A percentile compares a stretch with the other conserved stretches of the same genome.
phyloP scores from a whole-genome alignment of 2,888 invertebrate species.

The Tineola bisselliella region DNA sequence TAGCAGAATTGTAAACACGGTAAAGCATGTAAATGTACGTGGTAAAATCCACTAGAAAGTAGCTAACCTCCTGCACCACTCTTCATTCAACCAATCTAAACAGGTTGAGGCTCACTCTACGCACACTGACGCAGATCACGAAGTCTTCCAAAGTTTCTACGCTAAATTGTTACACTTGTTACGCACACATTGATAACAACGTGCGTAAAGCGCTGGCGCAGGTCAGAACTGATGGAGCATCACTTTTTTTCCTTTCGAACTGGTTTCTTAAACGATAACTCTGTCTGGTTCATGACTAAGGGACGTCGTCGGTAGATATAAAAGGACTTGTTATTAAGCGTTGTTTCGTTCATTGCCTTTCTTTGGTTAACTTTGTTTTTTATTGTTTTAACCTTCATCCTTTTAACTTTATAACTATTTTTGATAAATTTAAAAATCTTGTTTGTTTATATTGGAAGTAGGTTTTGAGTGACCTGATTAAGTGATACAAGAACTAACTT shows the following conservation, averaged over 20 bases:
- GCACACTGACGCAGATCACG: slow-evolving; percentile 26
- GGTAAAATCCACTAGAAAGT: slow-evolving; percentile 53
- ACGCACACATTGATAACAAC: slow-evolving; percentile 1
- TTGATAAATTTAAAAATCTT: too few species aligned
- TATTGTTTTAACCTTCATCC: not conserved
- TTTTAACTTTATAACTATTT: too few species aligned
- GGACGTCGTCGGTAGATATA: slow-evolving; percentile 20
- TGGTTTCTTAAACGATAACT: slow-evolving; percentile 49
- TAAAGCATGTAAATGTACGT: slow-evolving; percentile 19
- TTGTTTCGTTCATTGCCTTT: slow-evolving; percentile 15
- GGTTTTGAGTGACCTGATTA: too few species aligned
- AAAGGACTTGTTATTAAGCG: slow-evolving; percentile 13
- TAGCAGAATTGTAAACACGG: not conserved
- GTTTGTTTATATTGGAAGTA: too few species aligned
- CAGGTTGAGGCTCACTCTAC: slow-evolving; percentile 54
- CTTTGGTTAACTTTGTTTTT: not conserved
- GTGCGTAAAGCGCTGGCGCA: slow-evolving; percentile 33
- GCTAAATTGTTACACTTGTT: not conserved
- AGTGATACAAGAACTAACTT: too few species aligned
- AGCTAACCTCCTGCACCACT: slow-evolving; percentile 60
- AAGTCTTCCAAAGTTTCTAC: not conserved
- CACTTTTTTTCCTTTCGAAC: slow-evolving; percentile 40
- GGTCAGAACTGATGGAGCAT: slow-evolving; percentile 44
- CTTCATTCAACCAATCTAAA: slow-evolving; percentile 59
- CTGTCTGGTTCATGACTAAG: slow-evolving; percentile 41